These are phyloP conservation scores for Meloidogyne hapla DNA, from an alignment of 1,140 invertebrate species.

Conservation along the genomic window DNA sequence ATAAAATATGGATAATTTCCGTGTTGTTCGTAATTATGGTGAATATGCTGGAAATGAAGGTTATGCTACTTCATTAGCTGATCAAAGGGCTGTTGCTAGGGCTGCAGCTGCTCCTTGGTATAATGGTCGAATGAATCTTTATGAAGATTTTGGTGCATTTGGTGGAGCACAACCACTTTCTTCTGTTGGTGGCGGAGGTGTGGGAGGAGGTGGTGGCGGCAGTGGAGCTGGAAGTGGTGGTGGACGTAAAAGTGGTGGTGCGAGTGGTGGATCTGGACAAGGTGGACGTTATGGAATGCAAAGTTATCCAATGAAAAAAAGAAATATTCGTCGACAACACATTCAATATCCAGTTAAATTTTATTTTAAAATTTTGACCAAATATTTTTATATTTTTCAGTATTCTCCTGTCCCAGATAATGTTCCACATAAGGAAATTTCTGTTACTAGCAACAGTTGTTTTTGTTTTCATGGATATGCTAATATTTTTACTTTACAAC, in stretches of 20 bases:
- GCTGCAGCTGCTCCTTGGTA: background rate
- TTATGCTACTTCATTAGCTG: background rate
- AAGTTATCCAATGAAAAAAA: background rate
- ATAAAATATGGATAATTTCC: background rate
- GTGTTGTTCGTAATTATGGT: background rate
- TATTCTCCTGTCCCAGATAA: constrained; percentile 31
- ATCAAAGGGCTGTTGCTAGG: background rate
- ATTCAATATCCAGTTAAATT: constrained; percentile 20
- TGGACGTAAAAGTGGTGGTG: background rate
- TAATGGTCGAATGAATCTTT: background rate
- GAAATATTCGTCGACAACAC: constrained; percentile 14
- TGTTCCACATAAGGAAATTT: constrained; percentile 29
- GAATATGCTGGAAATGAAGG: background rate
- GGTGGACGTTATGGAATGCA: background rate
- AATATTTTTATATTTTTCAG: constrained; percentile 26
- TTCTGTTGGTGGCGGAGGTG: background rate
- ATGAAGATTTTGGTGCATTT: background rate
- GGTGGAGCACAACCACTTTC: background rate
- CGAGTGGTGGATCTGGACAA: background rate
- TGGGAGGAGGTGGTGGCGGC: background rate
- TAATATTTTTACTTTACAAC: constrained; percentile 40
- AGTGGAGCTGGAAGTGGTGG: background rate
- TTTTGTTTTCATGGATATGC: constrained; percentile 40
- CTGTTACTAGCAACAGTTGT: constrained; percentile 13
- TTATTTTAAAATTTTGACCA: background rate